Conservation (phyloP, 2,797 vertebrate species). For the Acomys russatus region DNA sequence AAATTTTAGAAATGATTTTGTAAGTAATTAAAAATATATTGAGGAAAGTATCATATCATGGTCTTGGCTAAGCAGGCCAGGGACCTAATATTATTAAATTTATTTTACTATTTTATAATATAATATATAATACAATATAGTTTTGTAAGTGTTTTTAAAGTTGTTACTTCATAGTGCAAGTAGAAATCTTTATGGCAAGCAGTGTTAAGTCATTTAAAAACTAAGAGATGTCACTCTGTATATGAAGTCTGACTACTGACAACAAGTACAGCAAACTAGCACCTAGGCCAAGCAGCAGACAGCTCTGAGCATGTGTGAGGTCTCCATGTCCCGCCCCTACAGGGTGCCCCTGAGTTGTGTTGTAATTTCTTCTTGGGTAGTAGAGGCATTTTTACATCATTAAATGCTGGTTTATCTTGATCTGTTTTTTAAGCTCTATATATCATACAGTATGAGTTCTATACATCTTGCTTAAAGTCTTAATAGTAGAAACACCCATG, state of each 20-base stretch:
- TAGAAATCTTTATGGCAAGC: constrained; percentile 37
- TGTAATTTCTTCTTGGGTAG: background rate
- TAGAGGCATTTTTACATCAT: background rate
- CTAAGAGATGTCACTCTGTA: background rate
- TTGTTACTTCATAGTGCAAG: background rate
- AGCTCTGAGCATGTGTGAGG: background rate
- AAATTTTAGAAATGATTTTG: constrained; percentile 5
- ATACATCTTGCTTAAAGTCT: background rate
- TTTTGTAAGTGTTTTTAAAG: background rate
- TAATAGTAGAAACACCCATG: background rate
- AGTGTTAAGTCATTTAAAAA: constrained; percentile 30
- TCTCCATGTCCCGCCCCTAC: background rate
- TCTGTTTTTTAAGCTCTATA: background rate
- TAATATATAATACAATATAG: background rate
- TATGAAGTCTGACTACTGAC: background rate
- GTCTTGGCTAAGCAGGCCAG: background rate
- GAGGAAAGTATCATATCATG: constrained; percentile 11
- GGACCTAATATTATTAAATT: background rate
- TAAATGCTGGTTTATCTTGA: constrained; percentile 14
- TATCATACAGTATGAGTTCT: background rate
- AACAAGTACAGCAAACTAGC: background rate
- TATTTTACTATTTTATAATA: background rate
- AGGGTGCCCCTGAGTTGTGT: background rate
- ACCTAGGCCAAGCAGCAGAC: background rate
- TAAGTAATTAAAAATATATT: constrained; percentile 36